A percentile compares a stretch with the other conserved stretches of the same genome.
These are phyloP conservation scores for Yoshiicerus persimilis DNA, from an alignment of 1,140 invertebrate genomes.

Conservation along the genomic window DNA sequence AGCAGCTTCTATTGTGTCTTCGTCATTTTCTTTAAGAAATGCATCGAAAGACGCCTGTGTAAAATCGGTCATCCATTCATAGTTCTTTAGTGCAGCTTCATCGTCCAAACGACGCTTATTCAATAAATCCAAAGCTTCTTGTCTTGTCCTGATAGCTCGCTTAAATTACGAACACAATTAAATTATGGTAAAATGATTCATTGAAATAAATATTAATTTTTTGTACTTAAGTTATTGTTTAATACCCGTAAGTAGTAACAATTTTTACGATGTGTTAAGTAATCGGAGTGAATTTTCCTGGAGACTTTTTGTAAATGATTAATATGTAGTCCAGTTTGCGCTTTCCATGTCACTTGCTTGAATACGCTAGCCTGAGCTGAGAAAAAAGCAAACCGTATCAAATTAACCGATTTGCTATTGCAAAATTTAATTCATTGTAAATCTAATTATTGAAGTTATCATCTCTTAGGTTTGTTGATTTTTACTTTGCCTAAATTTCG, in stretches of 20 bases:
- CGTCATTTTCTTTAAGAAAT: constrained; percentile 46
- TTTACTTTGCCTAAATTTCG: neutral
- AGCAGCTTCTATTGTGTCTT: constrained; percentile 27
- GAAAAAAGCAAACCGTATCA: neutral
- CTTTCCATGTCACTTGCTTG: constrained; percentile 41
- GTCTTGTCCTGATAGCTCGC: constrained; percentile 35
- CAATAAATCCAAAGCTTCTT: constrained; percentile 27
- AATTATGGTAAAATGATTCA: neutral
- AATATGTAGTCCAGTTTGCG: constrained; percentile 36
- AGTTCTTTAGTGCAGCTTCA: constrained; percentile 39
- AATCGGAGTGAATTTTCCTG: constrained; percentile 37
- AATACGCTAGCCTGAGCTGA: constrained; percentile 10
- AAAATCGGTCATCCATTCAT: constrained; percentile 40
- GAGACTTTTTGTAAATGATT: constrained; percentile 44
- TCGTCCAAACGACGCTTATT: constrained; percentile 24
- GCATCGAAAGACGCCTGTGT: constrained; percentile 36
- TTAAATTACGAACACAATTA: neutral
- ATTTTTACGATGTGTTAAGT: constrained; percentile 36
- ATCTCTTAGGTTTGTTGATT: neutral
- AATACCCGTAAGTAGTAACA: constrained; percentile 42
- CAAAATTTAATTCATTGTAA: neutral
- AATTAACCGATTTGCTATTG: neutral
- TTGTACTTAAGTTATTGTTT: too few relatives aligned
- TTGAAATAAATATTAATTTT: too few relatives aligned
- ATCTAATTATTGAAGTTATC: too few relatives aligned